A percentile compares a stretch with the other conserved stretches of the same genome.
phyloP scores from a whole-genome alignment of 2,888 invertebrate genomes.

The Pemphredon lugubris region DNA sequence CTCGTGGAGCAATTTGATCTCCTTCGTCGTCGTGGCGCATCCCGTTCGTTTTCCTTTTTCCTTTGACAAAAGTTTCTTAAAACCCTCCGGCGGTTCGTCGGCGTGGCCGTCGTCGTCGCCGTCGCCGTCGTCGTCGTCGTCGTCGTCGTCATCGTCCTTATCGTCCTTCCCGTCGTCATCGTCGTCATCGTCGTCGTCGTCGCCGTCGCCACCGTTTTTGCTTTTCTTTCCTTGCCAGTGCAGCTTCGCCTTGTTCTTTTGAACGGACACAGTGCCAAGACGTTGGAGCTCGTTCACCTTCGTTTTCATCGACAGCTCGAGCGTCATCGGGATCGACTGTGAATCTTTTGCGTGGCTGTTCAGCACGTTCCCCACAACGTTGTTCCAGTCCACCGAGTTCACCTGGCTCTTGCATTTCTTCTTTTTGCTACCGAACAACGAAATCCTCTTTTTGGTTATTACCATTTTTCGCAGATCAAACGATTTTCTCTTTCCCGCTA shows the following conservation, averaged over 20 bases:
- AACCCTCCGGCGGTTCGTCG: slow-evolving; percentile 58
- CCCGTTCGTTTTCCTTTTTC: slow-evolving; percentile 62
- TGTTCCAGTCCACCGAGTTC: slow-evolving; percentile 75
- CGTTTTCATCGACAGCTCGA: slow-evolving; percentile 67
- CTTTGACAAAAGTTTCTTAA: slow-evolving; percentile 63
- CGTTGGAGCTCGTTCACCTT: slow-evolving; percentile 57
- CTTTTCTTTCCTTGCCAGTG: slow-evolving; percentile 61
- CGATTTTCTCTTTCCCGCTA: neutral
- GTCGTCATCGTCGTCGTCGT: slow-evolving; percentile 48
- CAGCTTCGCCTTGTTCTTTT: slow-evolving; percentile 65
- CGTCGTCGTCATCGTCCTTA: slow-evolving; percentile 50
- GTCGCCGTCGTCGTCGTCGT: slow-evolving; percentile 46
- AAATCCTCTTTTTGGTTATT: neutral
- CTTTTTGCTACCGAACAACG: slow-evolving; percentile 68
- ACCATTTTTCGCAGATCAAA: neutral
- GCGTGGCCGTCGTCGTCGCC: slow-evolving; percentile 37
- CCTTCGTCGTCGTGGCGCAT: slow-evolving; percentile 69
- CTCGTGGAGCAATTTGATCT: slow-evolving; percentile 63
- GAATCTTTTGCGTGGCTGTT: slow-evolving; percentile 59
- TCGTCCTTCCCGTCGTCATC: slow-evolving; percentile 26
- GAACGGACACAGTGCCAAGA: slow-evolving; percentile 66
- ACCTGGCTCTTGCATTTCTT: slow-evolving; percentile 73
- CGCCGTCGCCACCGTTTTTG: slow-evolving; percentile 41
- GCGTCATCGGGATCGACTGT: slow-evolving; percentile 47
- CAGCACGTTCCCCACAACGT: slow-evolving; percentile 67